Evolutionary conservation across 2,888 invertebrate species (phyloP), one percentile per base, ranked within the genome.

Genomic region (Drosophila diplacantha): DNA sequence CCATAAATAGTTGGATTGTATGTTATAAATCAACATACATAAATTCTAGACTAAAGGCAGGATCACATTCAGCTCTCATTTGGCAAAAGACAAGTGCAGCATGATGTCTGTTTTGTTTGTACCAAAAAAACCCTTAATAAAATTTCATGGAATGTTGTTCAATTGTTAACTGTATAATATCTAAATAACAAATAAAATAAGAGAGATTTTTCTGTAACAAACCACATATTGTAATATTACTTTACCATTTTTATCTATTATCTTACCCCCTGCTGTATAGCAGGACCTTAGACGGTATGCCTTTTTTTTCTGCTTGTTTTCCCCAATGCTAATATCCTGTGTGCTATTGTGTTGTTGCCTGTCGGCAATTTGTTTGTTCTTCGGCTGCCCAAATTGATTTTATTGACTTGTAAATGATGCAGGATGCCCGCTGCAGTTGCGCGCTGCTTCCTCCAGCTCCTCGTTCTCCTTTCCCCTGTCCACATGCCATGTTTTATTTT

Each of bases 371-470:
- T 72, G 72, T 82, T 71, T 73, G 69, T 62, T 65, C 65, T 69
- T 64, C 67, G 69, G 62, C 49, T 51, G 24, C 69, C 71, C 72
- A 75, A 83, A 81, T 80, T 74, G 81, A 74, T 80, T 83, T 78
- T 81, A 78, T 82, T 82, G 77, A 73, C 82, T 77, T 81, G 82
- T 81, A 81, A 80, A 80, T 83, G 73, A 70, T 78, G 72, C 73
- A 69, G 43, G 43, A 50, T 44, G 60, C 29, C 46, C 31, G 44
- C 44, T 46, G 31, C 44, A 46, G 31, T 31, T 31, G 5, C 44
- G 18, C 18, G 20, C n/a, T n/a, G 20, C 39, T 50, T 22, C 20
- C 43, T 18, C 2, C 29, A 18, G 18, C 12, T 43, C 5, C 8
- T n/a, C 7, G 26, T 24, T 14, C 20, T 41, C 53, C 24, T 31